Percentiles rank a stretch among this genome's conserved stretches.
Conservation (phyloP, 2,113 vertebrate genomes). For the Sorex araneus region DNA sequence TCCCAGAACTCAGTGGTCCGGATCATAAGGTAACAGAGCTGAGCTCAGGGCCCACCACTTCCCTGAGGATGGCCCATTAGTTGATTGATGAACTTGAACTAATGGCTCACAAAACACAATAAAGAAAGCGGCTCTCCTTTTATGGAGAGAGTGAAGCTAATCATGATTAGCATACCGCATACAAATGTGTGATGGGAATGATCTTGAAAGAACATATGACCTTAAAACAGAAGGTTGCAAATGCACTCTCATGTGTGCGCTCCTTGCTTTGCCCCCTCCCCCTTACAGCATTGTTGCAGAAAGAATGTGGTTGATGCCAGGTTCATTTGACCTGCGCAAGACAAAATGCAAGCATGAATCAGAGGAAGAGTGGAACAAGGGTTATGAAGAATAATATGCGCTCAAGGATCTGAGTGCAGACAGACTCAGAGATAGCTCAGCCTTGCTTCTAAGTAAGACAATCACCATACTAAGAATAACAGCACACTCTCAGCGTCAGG, state of each 20-base stretch:
- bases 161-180: neutral
- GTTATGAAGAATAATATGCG: too few species aligned
- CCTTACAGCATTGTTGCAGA: neutral
- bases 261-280: neutral
- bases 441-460: too few species aligned
- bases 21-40: neutral
- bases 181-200: conserved; percentile 39
- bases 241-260: neutral
- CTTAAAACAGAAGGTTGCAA: conserved; percentile 20
- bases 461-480: too few species aligned
- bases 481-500: too few species aligned
- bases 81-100: conserved; percentile 65
- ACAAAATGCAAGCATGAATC: too few species aligned
- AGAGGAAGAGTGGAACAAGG: too few species aligned
- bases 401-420: too few species aligned
- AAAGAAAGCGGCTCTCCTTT: conserved; percentile 46
- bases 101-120: conserved; percentile 49
- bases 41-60: neutral
- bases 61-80: conserved; percentile 23
- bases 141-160: conserved; percentile 48
- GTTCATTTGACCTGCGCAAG: too few species aligned
- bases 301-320: too few species aligned
- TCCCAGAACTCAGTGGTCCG: neutral
- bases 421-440: too few species aligned
- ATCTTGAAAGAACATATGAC: neutral